Conservation (phyloP, 2,888 invertebrate genomes). For the Nineta flava region DNA sequence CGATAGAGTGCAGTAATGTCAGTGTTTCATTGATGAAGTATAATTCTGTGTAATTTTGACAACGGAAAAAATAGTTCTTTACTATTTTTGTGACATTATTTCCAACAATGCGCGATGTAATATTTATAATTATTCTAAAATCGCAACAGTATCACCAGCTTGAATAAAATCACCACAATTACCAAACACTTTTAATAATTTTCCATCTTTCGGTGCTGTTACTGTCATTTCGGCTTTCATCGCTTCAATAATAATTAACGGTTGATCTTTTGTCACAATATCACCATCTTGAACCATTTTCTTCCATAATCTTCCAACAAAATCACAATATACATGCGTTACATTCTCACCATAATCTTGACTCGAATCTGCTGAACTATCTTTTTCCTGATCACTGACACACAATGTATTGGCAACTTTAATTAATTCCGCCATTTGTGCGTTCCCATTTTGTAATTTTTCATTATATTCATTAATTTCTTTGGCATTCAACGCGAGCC, state of each 20-base stretch:
- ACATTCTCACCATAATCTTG: background rate
- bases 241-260: slow-evolving; percentile 1
- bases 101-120: no score
- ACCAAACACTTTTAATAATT: background rate
- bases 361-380: background rate
- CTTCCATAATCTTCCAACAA: slow-evolving; percentile 1
- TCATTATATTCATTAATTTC: background rate
- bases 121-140: background rate
- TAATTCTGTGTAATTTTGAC: no score
- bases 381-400: background rate
- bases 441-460: background rate
- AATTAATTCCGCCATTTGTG: background rate
- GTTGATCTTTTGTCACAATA: background rate
- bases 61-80: no score
- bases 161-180: slow-evolving; percentile 1
- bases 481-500: background rate
- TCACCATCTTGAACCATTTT: background rate
- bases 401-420: background rate
- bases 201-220: background rate
- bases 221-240: slow-evolving; percentile 3
- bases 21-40: no score
- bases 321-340: background rate
- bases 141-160: background rate
- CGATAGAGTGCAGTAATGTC: no score
- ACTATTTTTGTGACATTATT: no score